These are phyloP conservation scores for Anthrax anthrax DNA, from an alignment of 2,888 invertebrate genomes.

Conservation along the genomic window DNA sequence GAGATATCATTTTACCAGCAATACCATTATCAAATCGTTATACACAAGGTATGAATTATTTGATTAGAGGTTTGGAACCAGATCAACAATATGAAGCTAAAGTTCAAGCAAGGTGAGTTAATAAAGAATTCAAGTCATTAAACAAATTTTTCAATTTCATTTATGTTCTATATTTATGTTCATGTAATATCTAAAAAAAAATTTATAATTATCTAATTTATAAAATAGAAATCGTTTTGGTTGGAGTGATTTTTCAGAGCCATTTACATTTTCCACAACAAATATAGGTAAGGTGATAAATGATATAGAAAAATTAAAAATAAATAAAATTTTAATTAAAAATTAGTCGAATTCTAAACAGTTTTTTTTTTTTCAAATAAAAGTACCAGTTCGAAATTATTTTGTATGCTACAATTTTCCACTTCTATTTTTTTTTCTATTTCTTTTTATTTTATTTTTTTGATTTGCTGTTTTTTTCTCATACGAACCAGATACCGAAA, in stretches of 20 bases:
- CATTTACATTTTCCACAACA: conserved; percentile 11
- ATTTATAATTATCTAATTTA: background rate
- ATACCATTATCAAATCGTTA: conserved; percentile 27
- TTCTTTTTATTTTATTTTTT: too few species aligned
- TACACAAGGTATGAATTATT: conserved; percentile 41
- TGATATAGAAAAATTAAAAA: too few species aligned
- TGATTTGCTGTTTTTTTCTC: too few species aligned
- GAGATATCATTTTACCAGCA: conserved; percentile 36
- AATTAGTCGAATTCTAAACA: too few species aligned
- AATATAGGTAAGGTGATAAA: conserved; percentile 11
- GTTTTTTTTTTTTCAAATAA: too few species aligned
- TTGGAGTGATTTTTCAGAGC: conserved; percentile 11
- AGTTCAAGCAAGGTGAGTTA: conserved; percentile 35
- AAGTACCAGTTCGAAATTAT: too few species aligned
- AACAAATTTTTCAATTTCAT: too few species aligned
- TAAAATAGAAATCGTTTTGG: conserved; percentile 12
- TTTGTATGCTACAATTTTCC: too few species aligned
- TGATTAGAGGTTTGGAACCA: conserved; percentile 41
- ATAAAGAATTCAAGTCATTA: background rate
- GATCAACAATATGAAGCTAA: conserved; percentile 43
- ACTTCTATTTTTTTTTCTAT: too few species aligned
- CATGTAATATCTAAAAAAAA: background rate
- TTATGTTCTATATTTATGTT: background rate
- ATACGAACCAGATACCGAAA: conserved; percentile 9
- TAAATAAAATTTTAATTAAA: too few species aligned